These are phyloP conservation scores for Laterallus jamaicensis DNA, from an alignment of 2,113 vertebrate genomes.

Conservation along the genomic window DNA sequence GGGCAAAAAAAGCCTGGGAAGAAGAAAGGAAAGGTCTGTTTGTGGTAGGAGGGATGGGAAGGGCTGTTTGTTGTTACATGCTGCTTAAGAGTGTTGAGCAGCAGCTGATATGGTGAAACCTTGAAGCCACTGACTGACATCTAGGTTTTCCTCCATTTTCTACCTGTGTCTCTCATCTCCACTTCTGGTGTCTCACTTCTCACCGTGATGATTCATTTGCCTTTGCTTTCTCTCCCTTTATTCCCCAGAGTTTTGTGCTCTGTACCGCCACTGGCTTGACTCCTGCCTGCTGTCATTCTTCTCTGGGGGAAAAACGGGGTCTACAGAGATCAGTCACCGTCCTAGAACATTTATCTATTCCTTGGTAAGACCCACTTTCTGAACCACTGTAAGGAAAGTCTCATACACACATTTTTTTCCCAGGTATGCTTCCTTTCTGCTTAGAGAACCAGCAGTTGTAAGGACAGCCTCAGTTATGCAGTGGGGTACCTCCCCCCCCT, in stretches of 20 bases:
- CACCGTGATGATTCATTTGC: neutral
- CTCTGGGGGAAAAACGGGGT: neutral
- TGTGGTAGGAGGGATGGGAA: neutral
- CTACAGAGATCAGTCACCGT: neutral
- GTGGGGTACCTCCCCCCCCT: no score
- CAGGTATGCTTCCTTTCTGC: neutral
- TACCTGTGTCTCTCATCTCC: neutral
- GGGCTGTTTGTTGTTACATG: neutral
- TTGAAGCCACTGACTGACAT: neutral
- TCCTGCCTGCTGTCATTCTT: neutral
- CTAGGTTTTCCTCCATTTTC: neutral
- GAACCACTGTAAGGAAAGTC: neutral
- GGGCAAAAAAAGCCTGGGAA: neutral
- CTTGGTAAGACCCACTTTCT: neutral
- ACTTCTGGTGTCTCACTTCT: neutral
- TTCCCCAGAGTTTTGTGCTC: neutral
- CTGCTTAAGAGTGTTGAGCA: neutral
- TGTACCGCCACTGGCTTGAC: accelerated
- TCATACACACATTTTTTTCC: neutral
- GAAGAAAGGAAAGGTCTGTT: neutral
- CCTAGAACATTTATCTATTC: neutral
- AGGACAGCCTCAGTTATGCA: neutral
- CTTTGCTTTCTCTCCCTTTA: neutral
- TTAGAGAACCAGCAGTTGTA: neutral
- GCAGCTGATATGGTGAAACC: neutral